A percentile compares a stretch with the other conserved stretches of the same genome.
These are phyloP conservation scores for Telenomus remus DNA, from an alignment of 1,140 invertebrate species.

Conservation along the genomic window DNA sequence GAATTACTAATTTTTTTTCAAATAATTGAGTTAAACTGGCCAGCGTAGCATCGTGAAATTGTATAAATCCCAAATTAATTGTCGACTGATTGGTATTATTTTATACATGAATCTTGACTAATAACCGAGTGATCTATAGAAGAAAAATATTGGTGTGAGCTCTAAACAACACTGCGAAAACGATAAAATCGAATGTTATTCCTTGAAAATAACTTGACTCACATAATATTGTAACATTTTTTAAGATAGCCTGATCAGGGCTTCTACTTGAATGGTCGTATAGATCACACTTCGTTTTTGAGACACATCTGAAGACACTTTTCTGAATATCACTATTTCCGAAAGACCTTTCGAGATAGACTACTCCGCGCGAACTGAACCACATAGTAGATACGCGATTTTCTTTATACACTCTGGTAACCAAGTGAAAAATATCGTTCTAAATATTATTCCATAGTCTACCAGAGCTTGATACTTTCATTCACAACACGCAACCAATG, in stretches of 20 bases:
- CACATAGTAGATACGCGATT: slow-evolving; percentile 74
- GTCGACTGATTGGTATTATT: too few relatives aligned
- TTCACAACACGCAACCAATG: slow-evolving; percentile 73
- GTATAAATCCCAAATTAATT: too few relatives aligned
- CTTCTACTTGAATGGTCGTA: slow-evolving; percentile 23
- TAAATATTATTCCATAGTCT: slow-evolving; percentile 75
- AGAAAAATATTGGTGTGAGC: too few relatives aligned
- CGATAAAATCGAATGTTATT: too few relatives aligned
- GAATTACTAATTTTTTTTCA: too few relatives aligned
- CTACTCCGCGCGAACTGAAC: slow-evolving; percentile 73
- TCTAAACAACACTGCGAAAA: too few relatives aligned
- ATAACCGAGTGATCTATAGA: too few relatives aligned
- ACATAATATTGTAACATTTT: slow-evolving; percentile 67
- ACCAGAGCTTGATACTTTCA: slow-evolving; percentile 71
- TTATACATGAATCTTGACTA: too few relatives aligned
- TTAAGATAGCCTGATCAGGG: slow-evolving; percentile 19
- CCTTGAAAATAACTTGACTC: slow-evolving; percentile 45
- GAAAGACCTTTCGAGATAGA: slow-evolving; percentile 56
- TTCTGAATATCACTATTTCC: slow-evolving; percentile 40
- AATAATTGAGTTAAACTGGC: too few relatives aligned
- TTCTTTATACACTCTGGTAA: slow-evolving; percentile 76
- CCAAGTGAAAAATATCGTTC: slow-evolving; percentile 77
- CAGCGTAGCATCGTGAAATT: neutral
- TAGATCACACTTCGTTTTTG: slow-evolving; percentile 55
- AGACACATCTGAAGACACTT: slow-evolving; percentile 62